Conservation (phyloP, 2,797 vertebrate species). For the Ctenochaetus hawaiiensis region DNA sequence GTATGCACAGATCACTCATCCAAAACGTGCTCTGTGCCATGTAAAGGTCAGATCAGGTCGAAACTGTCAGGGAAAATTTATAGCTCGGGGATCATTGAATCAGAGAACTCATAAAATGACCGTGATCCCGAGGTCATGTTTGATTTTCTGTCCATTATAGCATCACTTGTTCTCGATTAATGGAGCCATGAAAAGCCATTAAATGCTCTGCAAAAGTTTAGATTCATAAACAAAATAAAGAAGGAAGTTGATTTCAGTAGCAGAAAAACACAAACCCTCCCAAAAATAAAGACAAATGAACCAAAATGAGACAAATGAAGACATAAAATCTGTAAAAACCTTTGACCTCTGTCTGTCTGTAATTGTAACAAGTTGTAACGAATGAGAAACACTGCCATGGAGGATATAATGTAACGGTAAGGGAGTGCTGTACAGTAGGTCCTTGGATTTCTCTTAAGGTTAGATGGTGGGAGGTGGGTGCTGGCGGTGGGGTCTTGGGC, state of each 20-base stretch:
- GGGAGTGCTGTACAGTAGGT: neutral
- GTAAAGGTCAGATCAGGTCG: constrained; percentile 24
- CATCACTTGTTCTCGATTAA: constrained; percentile 1
- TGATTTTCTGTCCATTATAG: constrained; percentile 27
- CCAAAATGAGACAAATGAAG: neutral
- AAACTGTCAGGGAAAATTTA: neutral
- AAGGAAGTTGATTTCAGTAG: neutral
- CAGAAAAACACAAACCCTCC: neutral
- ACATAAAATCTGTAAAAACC: neutral
- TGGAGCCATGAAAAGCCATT: neutral
- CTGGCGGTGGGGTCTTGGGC: constrained; percentile 14
- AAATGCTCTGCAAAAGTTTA: neutral
- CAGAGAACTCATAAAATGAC: constrained; percentile 16
- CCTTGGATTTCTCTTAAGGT: constrained; percentile 8
- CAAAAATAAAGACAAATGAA: neutral
- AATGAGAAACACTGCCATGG: neutral
- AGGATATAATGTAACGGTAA: neutral
- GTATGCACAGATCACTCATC: neutral
- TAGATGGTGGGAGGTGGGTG: constrained; percentile 13
- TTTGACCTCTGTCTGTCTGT: neutral
- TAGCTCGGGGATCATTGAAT: constrained; percentile 3
- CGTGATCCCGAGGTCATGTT: constrained; percentile 2
- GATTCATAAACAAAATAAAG: neutral
- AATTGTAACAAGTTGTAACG: neutral
- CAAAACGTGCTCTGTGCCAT: neutral